Base-by-base conservation (phyloP, 1,140 invertebrate species). In the Ceratina calcarata region DNA sequence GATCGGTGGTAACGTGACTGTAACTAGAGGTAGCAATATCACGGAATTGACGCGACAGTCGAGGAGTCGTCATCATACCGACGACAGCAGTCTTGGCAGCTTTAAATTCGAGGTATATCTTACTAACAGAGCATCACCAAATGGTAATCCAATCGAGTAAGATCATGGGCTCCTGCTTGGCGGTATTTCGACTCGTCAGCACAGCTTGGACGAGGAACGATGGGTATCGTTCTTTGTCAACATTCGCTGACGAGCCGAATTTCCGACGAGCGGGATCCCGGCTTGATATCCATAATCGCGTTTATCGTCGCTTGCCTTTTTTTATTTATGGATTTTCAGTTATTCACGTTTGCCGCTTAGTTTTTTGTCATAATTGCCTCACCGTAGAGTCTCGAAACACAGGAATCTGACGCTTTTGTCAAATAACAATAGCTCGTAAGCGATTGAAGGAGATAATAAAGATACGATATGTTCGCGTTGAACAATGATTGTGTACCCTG, bases 71-170 rank as follows among this genome's bases (percentile, higher is more conserved):
- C 95, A 95, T 84, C 94, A 95, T 85, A 96, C 95, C 3, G 95
- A 96, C 90, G 95, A 96, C 85, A 95, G 95, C 73, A 95, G 95
- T 74, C 91, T 96, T 80, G 95, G 95, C 88, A 95, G 95, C 91
- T 95, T 95, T 86, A 95, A 95, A 90, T 95, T 95, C 89, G 95
- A 96, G 94, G 95, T 95, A 93, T 80, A 86, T 73, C 73, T 55
- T 60, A 53, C 45, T 58, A 71, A 83, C 62, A 60, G 58, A 65
- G 20, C 13, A 73, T 73, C 69, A 69, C 15, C 60, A 15, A 24
- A 45, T 45, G n/a, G 51, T 70, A 55, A 78, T 13, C 13, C 49
- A 49, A 1, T 62, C n/a, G n/a, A 77, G 22, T 13, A 27, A 61
- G 15, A 55, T 22, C 37, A 67, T 18, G n/a, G 55, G 16, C 15